A percentile compares a stretch with the other conserved stretches of the same genome.
phyloP scores from a whole-genome alignment of 2,113 vertebrate genomes.

The Chinchilla lanigera region DNA sequence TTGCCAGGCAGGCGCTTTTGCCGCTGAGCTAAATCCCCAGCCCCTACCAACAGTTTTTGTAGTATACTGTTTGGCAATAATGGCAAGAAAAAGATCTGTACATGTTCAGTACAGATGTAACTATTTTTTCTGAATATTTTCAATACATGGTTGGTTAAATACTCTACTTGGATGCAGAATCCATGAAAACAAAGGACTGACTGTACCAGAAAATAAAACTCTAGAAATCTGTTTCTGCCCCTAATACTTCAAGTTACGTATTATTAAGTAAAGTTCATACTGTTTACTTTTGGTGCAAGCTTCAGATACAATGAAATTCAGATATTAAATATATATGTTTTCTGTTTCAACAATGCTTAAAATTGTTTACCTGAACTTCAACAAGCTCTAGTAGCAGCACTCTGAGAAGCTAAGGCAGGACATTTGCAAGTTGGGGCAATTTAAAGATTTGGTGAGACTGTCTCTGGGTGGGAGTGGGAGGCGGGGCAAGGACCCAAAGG shows the following conservation, averaged over 20 bases:
- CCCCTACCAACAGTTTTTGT: too few species aligned
- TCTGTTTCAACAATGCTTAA: not conserved
- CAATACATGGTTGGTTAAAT: not conserved
- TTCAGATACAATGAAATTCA: constrained; percentile 6
- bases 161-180: not conserved
- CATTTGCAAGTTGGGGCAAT: not conserved
- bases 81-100: not conserved
- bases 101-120: not conserved
- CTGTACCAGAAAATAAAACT: not conserved
- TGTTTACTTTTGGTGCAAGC: constrained; percentile 9
- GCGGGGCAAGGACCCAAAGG: not conserved
- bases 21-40: too few species aligned
- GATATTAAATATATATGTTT: not conserved
- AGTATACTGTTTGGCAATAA: not conserved
- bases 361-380: not conserved
- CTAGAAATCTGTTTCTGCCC: not conserved
- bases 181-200: not conserved
- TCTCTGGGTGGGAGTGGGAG: not conserved
- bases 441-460: not conserved
- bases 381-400: not conserved
- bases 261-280: not conserved
- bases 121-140: not conserved
- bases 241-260: not conserved
- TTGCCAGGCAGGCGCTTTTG: too few species aligned
- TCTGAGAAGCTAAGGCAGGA: not conserved